Base-by-base conservation (phyloP, 2,888 invertebrate genomes). In the Pollenia griseotomentosa region DNA sequence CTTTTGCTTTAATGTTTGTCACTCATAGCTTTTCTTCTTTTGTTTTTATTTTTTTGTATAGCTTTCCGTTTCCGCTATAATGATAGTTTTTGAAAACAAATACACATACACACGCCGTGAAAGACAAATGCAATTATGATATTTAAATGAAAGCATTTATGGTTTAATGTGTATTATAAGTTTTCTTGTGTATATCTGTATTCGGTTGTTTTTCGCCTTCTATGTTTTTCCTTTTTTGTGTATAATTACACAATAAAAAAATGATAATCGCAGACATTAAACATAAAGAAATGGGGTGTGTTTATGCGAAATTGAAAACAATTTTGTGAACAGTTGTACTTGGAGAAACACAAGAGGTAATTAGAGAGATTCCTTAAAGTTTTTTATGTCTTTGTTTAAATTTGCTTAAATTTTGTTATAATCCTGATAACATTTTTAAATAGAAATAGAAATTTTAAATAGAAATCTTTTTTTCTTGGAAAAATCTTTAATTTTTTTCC, bases 101-200 rank as follows among this genome's bases (percentile, higher is more conserved):
- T 1, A 66, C 12, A 59, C 33, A 40, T 6, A 33, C 12, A 42
- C 12, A 42, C 14, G 63, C 19, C 51, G 8, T 75, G 71, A 61
- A 63, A 75, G 48, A 65, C 48, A 68, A 82, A 61, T 68, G 74
- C 46, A 74, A 82, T 78, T 74, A 63, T 78, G 51, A 77, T 65
- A 85, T 77, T 81, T 73, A 85, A 75, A 75, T 79, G 23, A 79
- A 79, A 74, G 33, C 83, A 79, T 83, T 83, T 79, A 65, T 63
- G 51, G 42, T 63, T 78, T 74, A 51, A 33, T 23, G 19, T 23
- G 46, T 44, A 68, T 46, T 61, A 42, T 51, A 70, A 61, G 11
- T 68, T 68, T 74, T 83, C 1, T 33, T 33, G 33, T 33, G 33
- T 33, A 33, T 33, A 0, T 33, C 33, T 57, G 12, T 53, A 66